phyloP scores from a whole-genome alignment of 2,888 invertebrate genomes.

The Cyrtodaria siliqua region DNA sequence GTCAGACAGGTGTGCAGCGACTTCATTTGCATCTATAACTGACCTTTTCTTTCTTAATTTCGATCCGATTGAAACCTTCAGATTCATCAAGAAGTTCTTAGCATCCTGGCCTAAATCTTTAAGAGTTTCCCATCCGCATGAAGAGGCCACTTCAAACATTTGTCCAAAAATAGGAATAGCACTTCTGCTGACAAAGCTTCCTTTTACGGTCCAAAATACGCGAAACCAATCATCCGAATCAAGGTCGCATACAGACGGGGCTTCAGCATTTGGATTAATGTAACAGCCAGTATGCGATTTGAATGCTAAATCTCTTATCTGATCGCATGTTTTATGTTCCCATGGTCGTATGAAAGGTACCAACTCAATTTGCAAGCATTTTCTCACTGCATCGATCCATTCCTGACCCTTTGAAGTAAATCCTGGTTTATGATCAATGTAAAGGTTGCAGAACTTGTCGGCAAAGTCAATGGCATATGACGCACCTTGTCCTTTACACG shows the following conservation, averaged over 20 bases:
- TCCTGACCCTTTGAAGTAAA: constrained; percentile 23
- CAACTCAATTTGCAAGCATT: constrained; percentile 51
- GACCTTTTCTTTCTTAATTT: no score
- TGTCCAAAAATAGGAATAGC: no score
- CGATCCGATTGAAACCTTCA: no score
- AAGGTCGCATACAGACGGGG: constrained; percentile 14
- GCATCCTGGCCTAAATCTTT: no score
- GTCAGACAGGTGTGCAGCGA: no score
- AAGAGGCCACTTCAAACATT: no score
- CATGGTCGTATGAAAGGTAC: constrained; percentile 45
- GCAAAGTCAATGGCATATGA: constrained; percentile 48
- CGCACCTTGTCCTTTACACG: constrained; percentile 15
- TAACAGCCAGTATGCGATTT: constrained; percentile 38
- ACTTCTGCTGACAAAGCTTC: background rate
- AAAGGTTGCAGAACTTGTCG: constrained; percentile 45
- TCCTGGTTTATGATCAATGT: constrained; percentile 10
- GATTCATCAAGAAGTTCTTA: no score
- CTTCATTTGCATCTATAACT: no score
- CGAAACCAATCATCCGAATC: background rate
- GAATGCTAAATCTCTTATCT: constrained; percentile 32
- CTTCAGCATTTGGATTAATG: constrained; percentile 11
- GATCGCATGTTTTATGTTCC: constrained; percentile 13
- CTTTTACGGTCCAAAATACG: background rate
- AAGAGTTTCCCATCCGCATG: no score
- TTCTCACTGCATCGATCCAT: constrained; percentile 53